Evolutionary conservation across 2,113 vertebrate genomes (phyloP).

Genomic region (Nothoprocta perdicaria): DNA sequence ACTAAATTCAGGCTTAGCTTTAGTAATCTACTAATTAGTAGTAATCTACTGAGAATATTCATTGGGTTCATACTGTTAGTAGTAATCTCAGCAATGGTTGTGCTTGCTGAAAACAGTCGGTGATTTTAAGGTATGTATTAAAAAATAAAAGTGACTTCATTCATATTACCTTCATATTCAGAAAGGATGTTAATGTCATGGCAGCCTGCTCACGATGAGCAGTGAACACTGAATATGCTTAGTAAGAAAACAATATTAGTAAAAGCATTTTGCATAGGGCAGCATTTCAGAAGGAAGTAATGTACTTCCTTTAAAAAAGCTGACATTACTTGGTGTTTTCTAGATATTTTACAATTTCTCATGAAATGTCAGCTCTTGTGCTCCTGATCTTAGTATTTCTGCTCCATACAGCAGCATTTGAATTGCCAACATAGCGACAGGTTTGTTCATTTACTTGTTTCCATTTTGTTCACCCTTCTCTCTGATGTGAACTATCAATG

Average conservation of each 20-base stretch:
- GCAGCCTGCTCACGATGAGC: not conserved
- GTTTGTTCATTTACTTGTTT: not conserved
- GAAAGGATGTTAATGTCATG: not conserved
- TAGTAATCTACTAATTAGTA: not conserved
- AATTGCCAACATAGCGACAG: not conserved
- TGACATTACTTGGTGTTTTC: not conserved
- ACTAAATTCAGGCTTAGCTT: not conserved
- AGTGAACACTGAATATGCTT: not conserved
- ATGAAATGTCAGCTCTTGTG: accelerated
- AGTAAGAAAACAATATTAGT: not conserved
- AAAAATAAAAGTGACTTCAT: not conserved
- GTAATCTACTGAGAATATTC: not conserved
- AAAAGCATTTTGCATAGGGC: not conserved
- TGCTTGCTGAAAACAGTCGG: not conserved
- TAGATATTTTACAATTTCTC: not conserved
- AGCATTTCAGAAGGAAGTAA: not conserved
- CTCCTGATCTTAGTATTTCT: not conserved
- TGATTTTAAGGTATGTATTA: not conserved
- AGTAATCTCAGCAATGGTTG: not conserved
- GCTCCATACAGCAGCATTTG: accelerated
- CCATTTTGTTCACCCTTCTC: not conserved
- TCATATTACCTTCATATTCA: not conserved
- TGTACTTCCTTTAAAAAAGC: not conserved
- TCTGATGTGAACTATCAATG: not conserved
- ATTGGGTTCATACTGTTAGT: not conserved